Evolutionary conservation across 2,888 invertebrate genomes (phyloP).

Genomic region (Drosophila multiciliata): DNA sequence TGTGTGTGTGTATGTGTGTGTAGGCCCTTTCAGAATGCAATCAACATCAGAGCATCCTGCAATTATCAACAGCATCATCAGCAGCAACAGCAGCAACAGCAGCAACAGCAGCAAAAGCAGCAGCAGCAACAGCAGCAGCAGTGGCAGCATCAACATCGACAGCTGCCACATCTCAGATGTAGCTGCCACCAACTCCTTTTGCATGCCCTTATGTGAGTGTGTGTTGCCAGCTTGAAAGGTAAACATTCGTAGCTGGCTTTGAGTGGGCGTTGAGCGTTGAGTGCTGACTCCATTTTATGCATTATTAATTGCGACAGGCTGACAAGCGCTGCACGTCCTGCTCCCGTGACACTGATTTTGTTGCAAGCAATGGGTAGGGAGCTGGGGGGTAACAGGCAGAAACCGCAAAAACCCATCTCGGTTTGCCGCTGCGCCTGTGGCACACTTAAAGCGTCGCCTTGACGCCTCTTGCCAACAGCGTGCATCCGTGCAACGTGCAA

Average conservation of each 20-base stretch:
- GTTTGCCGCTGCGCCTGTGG: constrained; percentile 21
- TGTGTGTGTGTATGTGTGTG: constrained; percentile 29
- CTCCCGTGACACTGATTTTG: constrained; percentile 80
- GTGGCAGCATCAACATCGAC: constrained; percentile 27
- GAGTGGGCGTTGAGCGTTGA: constrained; percentile 49
- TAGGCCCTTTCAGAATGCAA: constrained; percentile 70
- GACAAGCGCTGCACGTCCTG: constrained; percentile 62
- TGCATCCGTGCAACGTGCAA: constrained; percentile 36
- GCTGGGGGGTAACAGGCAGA: constrained; percentile 17
- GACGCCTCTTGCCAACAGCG: constrained; percentile 25
- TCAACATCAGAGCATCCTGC: constrained; percentile 80
- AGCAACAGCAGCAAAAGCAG: neutral
- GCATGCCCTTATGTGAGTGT: neutral
- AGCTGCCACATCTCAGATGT: constrained; percentile 38
- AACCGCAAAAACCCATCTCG: constrained; percentile 22
- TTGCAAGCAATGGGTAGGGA: neutral
- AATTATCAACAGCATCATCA: constrained; percentile 72
- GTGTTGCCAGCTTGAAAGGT: constrained; percentile 52
- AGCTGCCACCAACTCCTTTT: constrained; percentile 32
- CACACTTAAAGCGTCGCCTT: constrained; percentile 46
- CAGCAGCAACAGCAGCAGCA: neutral
- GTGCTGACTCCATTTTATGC: constrained; percentile 80
- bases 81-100: constrained; percentile 1
- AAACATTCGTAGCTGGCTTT: constrained; percentile 54
- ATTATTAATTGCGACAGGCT: constrained; percentile 75